Evolutionary conservation across 2,113 vertebrate genomes (phyloP), one percentile per base, ranked within the genome.

Genomic region (Bucco capensis): DNA sequence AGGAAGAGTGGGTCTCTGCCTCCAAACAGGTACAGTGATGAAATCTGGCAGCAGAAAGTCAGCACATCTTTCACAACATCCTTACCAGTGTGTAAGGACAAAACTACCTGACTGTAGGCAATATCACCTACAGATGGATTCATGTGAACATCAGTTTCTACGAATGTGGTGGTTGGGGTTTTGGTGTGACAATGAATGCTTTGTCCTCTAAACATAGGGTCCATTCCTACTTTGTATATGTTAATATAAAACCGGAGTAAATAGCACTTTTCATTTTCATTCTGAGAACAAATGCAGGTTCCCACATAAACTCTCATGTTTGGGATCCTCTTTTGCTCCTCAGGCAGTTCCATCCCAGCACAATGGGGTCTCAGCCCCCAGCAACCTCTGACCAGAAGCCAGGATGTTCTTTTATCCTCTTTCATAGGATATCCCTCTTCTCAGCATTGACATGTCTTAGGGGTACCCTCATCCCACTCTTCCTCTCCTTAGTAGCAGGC

Each of bases 151-250:
- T 51, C 73, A 61, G 4, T 53, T 69, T 67, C 21, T 79, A 46
- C 6, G 73, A 42, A 54, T 47, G 47, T 44, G 42, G 30, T 4
- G 0, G 16, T 30, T 35, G 27, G 24, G 8, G 0, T 1, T 31
- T 79, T 61, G n/a, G 5, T 50, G 24, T 56, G 40, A 19, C 19
- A 65, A 46, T 19, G 24, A 67, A 44, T 31, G 9, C 42, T 67
- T 77, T 93, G 47, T 67, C 57, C 31, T 88, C 49, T 44, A 78
- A 61, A 78, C 60, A 78, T 0, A 73, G 69, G 30, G 30, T 8
- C 86, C 13, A 33, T 84, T 79, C 53, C 9, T 49, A 35, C n/a
- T 75, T 90, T 60, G 21, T 24, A 49, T 27, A 13, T n/a, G 24
- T 77, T 86, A 77, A 60, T 44, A 19, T 65, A 44, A 90, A 90